A percentile compares a stretch with the other conserved stretches of the same genome.
Evolutionary conservation across 2,797 vertebrate genomes (phyloP).

Genomic region (Artibeus lituratus): DNA sequence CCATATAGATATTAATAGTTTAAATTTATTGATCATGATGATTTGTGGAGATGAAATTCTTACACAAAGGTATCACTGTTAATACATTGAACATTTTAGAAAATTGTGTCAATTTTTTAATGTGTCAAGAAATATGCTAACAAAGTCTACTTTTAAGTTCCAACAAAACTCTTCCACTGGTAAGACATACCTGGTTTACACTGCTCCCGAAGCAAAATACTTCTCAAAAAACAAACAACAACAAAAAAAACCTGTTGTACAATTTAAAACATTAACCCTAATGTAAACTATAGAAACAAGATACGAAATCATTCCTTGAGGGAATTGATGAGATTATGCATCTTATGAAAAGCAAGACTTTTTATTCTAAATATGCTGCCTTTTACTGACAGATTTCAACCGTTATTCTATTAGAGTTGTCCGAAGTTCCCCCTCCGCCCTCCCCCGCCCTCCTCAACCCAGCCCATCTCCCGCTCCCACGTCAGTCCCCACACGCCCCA

Average conservation of each 20-base stretch:
- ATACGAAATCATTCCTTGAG: background rate
- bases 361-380: background rate
- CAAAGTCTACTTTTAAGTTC: background rate
- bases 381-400: background rate
- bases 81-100: background rate
- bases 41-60: background rate
- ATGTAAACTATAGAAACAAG: background rate
- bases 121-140: background rate
- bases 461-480: background rate
- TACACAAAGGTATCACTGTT: background rate
- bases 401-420: background rate
- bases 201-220: background rate
- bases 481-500: background rate
- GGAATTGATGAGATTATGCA: accelerated
- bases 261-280: background rate
- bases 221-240: background rate
- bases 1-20: background rate
- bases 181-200: background rate
- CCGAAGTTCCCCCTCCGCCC: too few relatives aligned
- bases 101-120: background rate
- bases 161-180: background rate
- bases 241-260: background rate
- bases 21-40: background rate
- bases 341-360: background rate
- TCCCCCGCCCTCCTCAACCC: too few relatives aligned